Conservation (phyloP, 2,797 vertebrate genomes). For the Amphiprion clarkii region DNA sequence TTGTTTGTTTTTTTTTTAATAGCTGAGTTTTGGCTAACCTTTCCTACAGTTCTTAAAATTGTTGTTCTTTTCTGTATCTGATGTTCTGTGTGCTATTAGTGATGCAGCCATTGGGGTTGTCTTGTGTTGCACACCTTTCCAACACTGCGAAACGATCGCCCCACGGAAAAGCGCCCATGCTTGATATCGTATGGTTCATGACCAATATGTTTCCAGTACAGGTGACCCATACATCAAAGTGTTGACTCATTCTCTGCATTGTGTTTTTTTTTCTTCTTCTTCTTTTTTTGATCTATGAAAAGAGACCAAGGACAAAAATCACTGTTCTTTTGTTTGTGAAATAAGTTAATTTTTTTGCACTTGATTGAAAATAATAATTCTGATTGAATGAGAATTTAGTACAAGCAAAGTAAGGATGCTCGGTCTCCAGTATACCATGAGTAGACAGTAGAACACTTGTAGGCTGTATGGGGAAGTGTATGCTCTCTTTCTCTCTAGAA, state of each 20-base stretch:
- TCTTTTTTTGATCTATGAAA: constrained; percentile 73
- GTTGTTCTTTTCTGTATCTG: constrained; percentile 99
- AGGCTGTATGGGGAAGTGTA: constrained; percentile 75
- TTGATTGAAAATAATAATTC: constrained; percentile 57
- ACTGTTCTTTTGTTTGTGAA: constrained; percentile 58
- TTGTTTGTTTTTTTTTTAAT: constrained; percentile 35
- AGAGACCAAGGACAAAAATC: constrained; percentile 68
- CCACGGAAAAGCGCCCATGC: constrained; percentile 91
- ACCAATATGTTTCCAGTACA: constrained; percentile 99
- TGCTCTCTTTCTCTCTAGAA: constrained; percentile 86
- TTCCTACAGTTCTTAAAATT: constrained; percentile 95
- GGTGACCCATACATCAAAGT: constrained; percentile 99
- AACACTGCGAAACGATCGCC: constrained; percentile 98
- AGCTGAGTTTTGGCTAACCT: constrained; percentile 92
- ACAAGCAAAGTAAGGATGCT: constrained; percentile 69
- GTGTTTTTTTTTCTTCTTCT: constrained; percentile 61
- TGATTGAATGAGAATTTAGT: constrained; percentile 56
- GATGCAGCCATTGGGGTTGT: constrained; percentile 99
- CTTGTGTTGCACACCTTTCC: constrained; percentile 99
- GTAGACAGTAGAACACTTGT: constrained; percentile 73
- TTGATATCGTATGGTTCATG: constrained; percentile 99
- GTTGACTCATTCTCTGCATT: constrained; percentile 98
- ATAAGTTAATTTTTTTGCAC: constrained; percentile 47
- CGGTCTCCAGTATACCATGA: constrained; percentile 63
- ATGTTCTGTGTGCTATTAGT: constrained; percentile 99